Conservation (phyloP, 53 echinoderm and acorn worm species). For the Stichopus horrens region DNA sequence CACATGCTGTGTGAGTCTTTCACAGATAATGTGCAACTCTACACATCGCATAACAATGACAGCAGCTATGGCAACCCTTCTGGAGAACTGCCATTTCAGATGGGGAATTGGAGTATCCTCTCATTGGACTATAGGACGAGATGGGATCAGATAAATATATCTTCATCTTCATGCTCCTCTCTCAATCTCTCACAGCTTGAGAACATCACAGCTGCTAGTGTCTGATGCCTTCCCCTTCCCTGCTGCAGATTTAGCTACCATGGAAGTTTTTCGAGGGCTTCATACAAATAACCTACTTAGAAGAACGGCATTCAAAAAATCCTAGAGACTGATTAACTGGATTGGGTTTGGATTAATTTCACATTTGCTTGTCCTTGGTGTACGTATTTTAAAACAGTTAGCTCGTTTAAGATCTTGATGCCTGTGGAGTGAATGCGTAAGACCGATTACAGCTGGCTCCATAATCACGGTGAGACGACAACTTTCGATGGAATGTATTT, state of each 20-base stretch:
- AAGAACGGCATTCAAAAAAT: constrained; percentile 5
- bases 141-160: neutral
- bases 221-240: neutral
- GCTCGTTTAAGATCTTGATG: too few relatives aligned
- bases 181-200: neutral
- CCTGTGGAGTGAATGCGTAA: too few relatives aligned
- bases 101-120: neutral
- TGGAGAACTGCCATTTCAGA: neutral
- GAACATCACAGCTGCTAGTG: neutral
- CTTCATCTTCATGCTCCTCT: neutral
- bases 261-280: neutral
- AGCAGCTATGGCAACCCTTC: too few relatives aligned
- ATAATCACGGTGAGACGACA: neutral
- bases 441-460: too few relatives aligned
- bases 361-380: neutral
- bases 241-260: neutral
- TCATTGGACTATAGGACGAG: neutral
- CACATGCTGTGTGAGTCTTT: too few relatives aligned
- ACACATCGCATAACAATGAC: too few relatives aligned
- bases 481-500: constrained; percentile 1
- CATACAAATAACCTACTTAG: neutral
- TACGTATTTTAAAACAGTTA: too few relatives aligned
- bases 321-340: neutral
- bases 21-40: too few relatives aligned
- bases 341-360: neutral